Base-by-base conservation (phyloP, 1,140 invertebrate species). In the Cecropterus lyciades region DNA sequence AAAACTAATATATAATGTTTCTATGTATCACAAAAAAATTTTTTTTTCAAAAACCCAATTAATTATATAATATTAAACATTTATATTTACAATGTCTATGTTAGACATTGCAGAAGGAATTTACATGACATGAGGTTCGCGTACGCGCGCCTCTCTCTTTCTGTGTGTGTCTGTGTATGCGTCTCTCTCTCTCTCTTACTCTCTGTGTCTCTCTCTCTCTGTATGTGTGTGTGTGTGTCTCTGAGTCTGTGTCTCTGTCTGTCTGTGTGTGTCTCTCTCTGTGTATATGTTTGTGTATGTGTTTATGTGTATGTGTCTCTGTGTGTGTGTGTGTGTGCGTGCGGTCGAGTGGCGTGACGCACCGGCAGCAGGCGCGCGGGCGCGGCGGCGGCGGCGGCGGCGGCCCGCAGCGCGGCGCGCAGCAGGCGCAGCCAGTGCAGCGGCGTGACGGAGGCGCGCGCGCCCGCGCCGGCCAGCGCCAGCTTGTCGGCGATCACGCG, bases 401-500 rank as follows among this genome's bases (percentile, higher is more conserved):
- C 84, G 69, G 93, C 93, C 63, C 93, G 77, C 57, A 65, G 33
- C 9, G 96, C 93, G 52, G 92, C 82, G 67, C 95, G 93, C 77
- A 96, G 93, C 60, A 96, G 84, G 27, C 93, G 93, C 72, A 96
- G 91, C 88, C 96, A 96, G 70, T 94, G 94, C 52, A 95, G 91
- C 45, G 95, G 85, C 9, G 95, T 96, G 40, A 95, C 90, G n/a
- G n/a, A 92, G 94, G 69, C 92, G 90, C 56, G 27, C 74, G 6
- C 1, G 6, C 71, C 16, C n/a, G n/a, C n/a, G n/a, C 92, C 91
- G 14, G 93, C 93, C 67, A 94, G 93, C 71, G 94, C 94, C 75
- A 96, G 92, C 85, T 96, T 96, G 84, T 94, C 94, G 20, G 85
- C 89, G 72, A 97, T 94, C 43, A 96, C 94, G 37, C 93, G 93